These are phyloP conservation scores for Prosopocoilus inquinatus DNA, from an alignment of 2,888 invertebrate genomes.

Conservation along the genomic window DNA sequence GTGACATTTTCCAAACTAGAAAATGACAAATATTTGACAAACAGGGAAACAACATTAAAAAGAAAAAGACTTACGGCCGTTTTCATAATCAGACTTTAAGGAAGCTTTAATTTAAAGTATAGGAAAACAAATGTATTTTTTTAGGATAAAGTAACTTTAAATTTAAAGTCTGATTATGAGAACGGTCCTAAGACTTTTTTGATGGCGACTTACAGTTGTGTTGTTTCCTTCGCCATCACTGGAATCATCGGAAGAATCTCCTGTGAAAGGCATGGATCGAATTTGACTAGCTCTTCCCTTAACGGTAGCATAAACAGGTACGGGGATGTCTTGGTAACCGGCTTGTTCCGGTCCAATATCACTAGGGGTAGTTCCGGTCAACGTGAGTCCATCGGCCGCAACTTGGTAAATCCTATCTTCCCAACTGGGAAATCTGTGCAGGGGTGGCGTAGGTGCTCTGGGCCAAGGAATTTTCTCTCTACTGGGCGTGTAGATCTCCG, in stretches of 20 bases:
- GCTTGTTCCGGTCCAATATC: slow-evolving; percentile 55
- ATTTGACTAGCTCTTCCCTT: slow-evolving; percentile 97
- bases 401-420: slow-evolving; percentile 93
- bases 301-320: slow-evolving; percentile 94
- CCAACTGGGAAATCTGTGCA: slow-evolving; percentile 80
- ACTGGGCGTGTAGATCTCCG: slow-evolving; percentile 91
- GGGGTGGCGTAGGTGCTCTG: slow-evolving; percentile 81
- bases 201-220: slow-evolving; percentile 44
- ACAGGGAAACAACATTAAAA: too few species aligned
- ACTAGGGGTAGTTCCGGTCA: slow-evolving; percentile 49
- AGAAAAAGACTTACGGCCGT: too few species aligned
- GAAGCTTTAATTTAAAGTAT: too few species aligned
- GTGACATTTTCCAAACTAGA: too few species aligned
- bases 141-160: too few species aligned
- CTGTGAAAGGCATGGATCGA: slow-evolving; percentile 92
- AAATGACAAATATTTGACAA: too few species aligned
- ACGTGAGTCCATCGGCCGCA: slow-evolving; percentile 58
- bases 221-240: slow-evolving; percentile 81
- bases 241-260: slow-evolving; percentile 92
- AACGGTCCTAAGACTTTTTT: too few species aligned
- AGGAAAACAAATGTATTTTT: too few species aligned
- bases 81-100: too few species aligned
- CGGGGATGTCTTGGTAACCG: slow-evolving; percentile 86
- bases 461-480: slow-evolving; percentile 59
- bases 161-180: too few species aligned